Percentiles rank a stretch among this genome's conserved stretches.
phyloP scores from a whole-genome alignment of 2,113 vertebrate genomes.

The Neogale vison region DNA sequence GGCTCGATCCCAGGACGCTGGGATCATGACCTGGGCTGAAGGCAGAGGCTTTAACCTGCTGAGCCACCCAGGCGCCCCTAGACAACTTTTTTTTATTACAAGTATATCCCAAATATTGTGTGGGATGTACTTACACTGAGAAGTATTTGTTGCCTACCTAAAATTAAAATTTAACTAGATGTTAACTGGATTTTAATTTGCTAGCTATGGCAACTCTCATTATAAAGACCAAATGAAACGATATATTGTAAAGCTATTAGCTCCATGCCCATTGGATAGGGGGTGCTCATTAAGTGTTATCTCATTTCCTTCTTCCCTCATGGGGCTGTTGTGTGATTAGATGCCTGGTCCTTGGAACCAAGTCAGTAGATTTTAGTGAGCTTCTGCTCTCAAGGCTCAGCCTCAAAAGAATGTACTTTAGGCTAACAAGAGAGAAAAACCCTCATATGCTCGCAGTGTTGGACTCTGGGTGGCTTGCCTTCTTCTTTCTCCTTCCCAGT shows the following conservation, averaged over 20 bases:
- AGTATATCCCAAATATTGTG: background rate
- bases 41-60: too few relatives aligned
- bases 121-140: background rate
- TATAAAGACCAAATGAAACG: slow-evolving; percentile 30
- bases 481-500: background rate
- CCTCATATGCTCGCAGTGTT: background rate
- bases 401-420: background rate
- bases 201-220: background rate
- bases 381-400: background rate
- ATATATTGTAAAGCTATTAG: background rate
- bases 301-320: background rate
- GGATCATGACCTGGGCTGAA: too few relatives aligned
- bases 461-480: background rate
- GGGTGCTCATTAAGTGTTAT: background rate
- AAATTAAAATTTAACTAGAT: slow-evolving; percentile 36
- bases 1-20: too few relatives aligned
- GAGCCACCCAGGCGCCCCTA: too few relatives aligned
- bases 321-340: background rate
- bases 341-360: background rate
- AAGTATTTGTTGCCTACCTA: background rate
- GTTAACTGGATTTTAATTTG: slow-evolving; percentile 39
- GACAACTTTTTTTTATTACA: background rate
- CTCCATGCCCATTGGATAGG: background rate
- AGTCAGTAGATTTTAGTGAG: background rate
- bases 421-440: background rate